Conservation (phyloP, 2,113 vertebrate genomes). For the Rhinolophus sinicus region DNA sequence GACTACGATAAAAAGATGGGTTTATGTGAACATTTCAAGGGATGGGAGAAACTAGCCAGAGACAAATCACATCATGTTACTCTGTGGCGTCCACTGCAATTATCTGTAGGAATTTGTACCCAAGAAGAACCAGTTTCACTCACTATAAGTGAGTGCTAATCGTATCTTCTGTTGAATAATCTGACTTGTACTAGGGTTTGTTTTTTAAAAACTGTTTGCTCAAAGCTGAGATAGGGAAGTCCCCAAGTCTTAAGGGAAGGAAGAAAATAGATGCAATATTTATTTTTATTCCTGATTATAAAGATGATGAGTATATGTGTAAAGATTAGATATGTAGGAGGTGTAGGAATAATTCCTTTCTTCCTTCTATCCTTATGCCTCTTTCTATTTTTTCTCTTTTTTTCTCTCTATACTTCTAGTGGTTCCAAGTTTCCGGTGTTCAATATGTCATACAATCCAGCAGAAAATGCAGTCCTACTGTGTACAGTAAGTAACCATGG, state of each 20-base stretch:
- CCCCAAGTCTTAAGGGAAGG: neutral
- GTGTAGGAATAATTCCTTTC: neutral
- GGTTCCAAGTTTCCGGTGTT: slow-evolving; percentile 98
- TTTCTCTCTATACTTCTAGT: slow-evolving; percentile 75
- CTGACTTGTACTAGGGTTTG: neutral
- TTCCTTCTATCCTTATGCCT: slow-evolving; percentile 6
- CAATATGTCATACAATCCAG: slow-evolving; percentile 98
- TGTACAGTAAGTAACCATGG: slow-evolving; percentile 90
- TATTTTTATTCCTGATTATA: slow-evolving; percentile 45
- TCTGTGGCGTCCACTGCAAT: slow-evolving; percentile 33
- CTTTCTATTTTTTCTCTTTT: slow-evolving; percentile 13
- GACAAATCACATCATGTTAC: neutral
- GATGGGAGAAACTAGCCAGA: slow-evolving; percentile 31
- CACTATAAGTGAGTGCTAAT: neutral
- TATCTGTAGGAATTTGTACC: slow-evolving; percentile 61
- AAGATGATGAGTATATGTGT: neutral
- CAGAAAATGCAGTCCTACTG: slow-evolving; percentile 96
- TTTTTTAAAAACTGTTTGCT: neutral
- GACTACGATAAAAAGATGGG: slow-evolving; percentile 48
- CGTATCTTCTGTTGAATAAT: neutral
- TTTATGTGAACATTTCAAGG: slow-evolving; percentile 48
- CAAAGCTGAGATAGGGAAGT: neutral
- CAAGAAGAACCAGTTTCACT: neutral
- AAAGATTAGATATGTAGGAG: neutral
- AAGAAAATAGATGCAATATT: neutral